Base-by-base conservation (phyloP, 2,113 vertebrate species). In the Octodon degus region DNA sequence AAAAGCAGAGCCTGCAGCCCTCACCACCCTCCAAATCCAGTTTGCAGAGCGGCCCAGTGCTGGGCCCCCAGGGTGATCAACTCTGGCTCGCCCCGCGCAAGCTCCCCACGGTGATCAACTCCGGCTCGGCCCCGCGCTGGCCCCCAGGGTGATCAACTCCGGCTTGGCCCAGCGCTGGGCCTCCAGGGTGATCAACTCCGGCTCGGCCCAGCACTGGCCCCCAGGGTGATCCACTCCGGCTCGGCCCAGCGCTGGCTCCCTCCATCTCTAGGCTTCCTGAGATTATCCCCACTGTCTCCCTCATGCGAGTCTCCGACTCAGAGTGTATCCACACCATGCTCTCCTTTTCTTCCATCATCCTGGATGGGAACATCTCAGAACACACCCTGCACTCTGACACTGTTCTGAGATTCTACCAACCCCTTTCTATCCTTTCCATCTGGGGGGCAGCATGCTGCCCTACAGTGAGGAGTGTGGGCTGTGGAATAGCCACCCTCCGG, bases 271-370 rank as follows among this genome's bases (percentile, higher is more conserved):
- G n/a, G 7, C 19, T 34, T 76, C 17, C 40, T 2, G 1, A 74
- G 20, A 16, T 53, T 19, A 37, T 14, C 58, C 47, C 30, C 63
- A 40, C 80, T 79, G 19, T 19, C 9, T 63, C 60, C 72, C 6
- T 8, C 22, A 65, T 2, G 50, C 5, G 6, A 2, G 32, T 27
- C 27, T 53, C 70, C 53, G 37, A 43, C 32, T 87, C 82, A 47
- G 83, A 74, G 30, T 0, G 5, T 40, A 34, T 0, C 13, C 8
- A 4, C 19, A 4, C 24, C 2, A 19, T 7, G 22, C 8, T 20
- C 47, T 37, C 58, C 72, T 19, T 24, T 37, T 13, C 62, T 89
- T 40, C 30, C 63, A 19, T 58, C 80, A 32, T 65, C 93, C n/a
- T 55, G 72, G 43, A 50, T 30, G 5, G 22, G 9, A 11, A 47